Base-by-base conservation (phyloP, 2,113 vertebrate species). In the Brachyhypopomus occidentalis region DNA sequence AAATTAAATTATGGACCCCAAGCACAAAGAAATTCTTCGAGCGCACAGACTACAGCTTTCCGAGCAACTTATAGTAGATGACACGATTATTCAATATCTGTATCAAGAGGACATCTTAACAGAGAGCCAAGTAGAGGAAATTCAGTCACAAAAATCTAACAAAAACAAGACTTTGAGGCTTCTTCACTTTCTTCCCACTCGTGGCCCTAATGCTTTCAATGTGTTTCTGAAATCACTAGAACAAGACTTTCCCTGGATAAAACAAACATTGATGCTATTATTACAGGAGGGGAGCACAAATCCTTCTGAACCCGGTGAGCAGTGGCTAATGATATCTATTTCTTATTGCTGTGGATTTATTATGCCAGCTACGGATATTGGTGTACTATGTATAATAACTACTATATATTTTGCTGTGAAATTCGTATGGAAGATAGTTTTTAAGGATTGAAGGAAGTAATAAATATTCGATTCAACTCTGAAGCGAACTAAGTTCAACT, bases 41-140 rank as follows among this genome's bases (percentile, higher is more conserved):
- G 92, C 89, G 0, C 85, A 95, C 77, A 92, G 95, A 3, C 85
- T 96, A 77, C 88, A 94, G 25, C 91, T 99, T 64, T 93, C 94
- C 75, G 89, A 92, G 0, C 93, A 96, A 85, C 92, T 97, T 3
- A 83, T 96, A 85, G 94, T 97, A 59, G 95, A 94, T 1, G 96
- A 96, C 55, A 58, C 93, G 1, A 91, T 98, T 73, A 89, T 97
- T 86, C 96, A 96, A 34, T 94, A 96, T 38, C 93, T 99, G 85
- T 96, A 94, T 84, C 97, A 98, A 89, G 97, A 98, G 90, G 90
- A 92, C 5, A 85, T 98, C 77, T 87, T 98, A 73, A 96, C 95
- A 0, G 91, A 92, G 73, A 86, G 86, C 9, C 95, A 98, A 0
- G 85, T 97, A 75, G 93, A 99, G 83, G 94, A 95, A 84, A 95